Evolutionary conservation across 2,888 invertebrate genomes (phyloP), one percentile per base, ranked within the genome.

Genomic region (Miltochrista miniata): DNA sequence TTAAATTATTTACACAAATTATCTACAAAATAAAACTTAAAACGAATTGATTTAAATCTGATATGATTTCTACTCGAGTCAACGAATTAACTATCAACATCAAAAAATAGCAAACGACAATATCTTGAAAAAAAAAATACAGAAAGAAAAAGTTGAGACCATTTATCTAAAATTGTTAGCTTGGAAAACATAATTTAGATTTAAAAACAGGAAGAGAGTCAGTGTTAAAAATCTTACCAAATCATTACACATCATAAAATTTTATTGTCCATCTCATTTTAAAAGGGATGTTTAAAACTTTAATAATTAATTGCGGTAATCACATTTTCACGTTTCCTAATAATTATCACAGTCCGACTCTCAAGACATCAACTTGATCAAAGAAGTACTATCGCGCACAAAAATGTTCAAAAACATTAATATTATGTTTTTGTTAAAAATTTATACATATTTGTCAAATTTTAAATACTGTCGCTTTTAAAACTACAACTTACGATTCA

Each of bases 301-400:
- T 67, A 2, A 11, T 72, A 72, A 69, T 69, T 74, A 79, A 80
- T 81, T 80, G 80, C 74, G 61, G 63, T 68, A 69, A 80, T 82
- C 78, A 81, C 80, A 83, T 74, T 70, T 74, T 73, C 68, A 69
- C 63, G 74, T 77, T 82, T 76, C 78, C 2, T 24, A 24, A 79
- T 62, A 36, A 29, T 67, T 68, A 69, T 68, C 65, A 64, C 66
- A 67, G 64, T 58, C 56, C 48, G 53, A 60, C 64, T 64, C 68
- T 52, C 62, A 45, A 37, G 49, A 49, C 56, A 44, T 45, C 47
- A 48, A 18, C 55, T 60, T 41, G 12, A 39, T 33, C 30, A 14
- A 12, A 46, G 12, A 46, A 45, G 12, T 41, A 14, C 24, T 34
- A 45, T 36, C 15, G 10, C 38, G 9, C 30, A 41, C 43, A 45